Evolutionary conservation across 1,140 invertebrate genomes (phyloP).

Genomic region (Nylanderia fulva): DNA sequence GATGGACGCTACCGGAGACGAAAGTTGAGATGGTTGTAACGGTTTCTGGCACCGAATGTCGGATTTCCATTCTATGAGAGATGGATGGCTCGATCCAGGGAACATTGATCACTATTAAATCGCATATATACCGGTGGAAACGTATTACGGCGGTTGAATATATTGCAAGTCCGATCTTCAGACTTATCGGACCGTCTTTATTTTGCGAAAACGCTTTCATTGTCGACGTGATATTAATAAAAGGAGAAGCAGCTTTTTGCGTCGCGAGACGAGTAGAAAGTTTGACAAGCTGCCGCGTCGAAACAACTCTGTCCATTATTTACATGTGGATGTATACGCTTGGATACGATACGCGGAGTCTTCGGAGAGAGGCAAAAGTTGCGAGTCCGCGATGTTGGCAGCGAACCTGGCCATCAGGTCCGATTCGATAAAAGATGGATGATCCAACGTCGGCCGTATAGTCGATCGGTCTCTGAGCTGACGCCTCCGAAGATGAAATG

Average conservation of each 20-base stretch:
- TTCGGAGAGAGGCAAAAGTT: conserved; percentile 66
- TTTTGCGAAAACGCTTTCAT: background rate
- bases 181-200: background rate
- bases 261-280: conserved; percentile 26
- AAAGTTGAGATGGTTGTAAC: conserved; percentile 68
- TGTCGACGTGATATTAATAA: conserved; percentile 21
- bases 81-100: conserved; percentile 70
- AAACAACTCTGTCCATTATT: conserved; percentile 61
- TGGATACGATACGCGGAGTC: conserved; percentile 9
- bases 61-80: conserved; percentile 70
- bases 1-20: conserved; percentile 69
- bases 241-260: background rate
- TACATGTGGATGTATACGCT: conserved; percentile 27
- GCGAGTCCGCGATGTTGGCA: conserved; percentile 25
- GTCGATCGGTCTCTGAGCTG: conserved; percentile 84
- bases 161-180: background rate
- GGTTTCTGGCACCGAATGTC: conserved; percentile 64
- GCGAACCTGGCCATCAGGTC: conserved; percentile 65
- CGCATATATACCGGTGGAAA: conserved; percentile 33
- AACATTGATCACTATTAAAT: conserved; percentile 63
- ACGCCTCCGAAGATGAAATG: conserved; percentile 85
- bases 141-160: background rate
- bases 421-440: conserved; percentile 84
- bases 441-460: conserved; percentile 78
- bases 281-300: conserved; percentile 53